Evolutionary conservation across 2,113 vertebrate species (phyloP).

Genomic region (Stigmatopora nigra): DNA sequence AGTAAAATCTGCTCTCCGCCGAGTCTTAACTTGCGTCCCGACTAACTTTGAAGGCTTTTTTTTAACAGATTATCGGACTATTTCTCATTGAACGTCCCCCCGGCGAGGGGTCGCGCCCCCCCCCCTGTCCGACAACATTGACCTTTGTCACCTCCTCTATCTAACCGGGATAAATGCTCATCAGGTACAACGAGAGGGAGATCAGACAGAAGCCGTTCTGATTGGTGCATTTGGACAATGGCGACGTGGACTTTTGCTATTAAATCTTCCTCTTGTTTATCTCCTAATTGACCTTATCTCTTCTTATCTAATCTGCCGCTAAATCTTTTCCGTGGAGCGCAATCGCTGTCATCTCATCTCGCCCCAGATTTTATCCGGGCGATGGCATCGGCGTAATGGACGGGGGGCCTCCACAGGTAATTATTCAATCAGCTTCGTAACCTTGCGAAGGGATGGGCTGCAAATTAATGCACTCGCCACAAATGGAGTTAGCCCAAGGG

Average conservation of each 20-base stretch:
- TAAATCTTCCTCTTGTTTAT: slow-evolving; percentile 59
- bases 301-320: slow-evolving; percentile 67
- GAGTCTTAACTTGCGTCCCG: slow-evolving; percentile 6
- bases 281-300: slow-evolving; percentile 71
- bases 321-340: slow-evolving; percentile 54
- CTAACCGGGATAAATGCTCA: slow-evolving; percentile 55
- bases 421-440: slow-evolving; percentile 75
- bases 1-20: neutral
- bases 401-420: slow-evolving; percentile 65
- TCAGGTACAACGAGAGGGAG: slow-evolving; percentile 34
- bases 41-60: slow-evolving; percentile 6
- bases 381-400: slow-evolving; percentile 64
- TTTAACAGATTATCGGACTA: neutral
- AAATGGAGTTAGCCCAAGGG: slow-evolving; percentile 62
- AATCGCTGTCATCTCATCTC: slow-evolving; percentile 52
- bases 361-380: slow-evolving; percentile 49
- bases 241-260: slow-evolving; percentile 14
- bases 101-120: slow-evolving; percentile 46
- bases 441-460: slow-evolving; percentile 67
- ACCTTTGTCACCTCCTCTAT: slow-evolving; percentile 57
- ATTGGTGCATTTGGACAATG: too few species aligned
- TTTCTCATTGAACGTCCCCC: slow-evolving; percentile 21
- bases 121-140: slow-evolving; percentile 61
- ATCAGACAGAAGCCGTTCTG: slow-evolving; percentile 34
- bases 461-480: slow-evolving; percentile 64